A percentile compares a stretch with the other conserved stretches of the same genome.
These are phyloP conservation scores for Ophioninae sp. DNA, from an alignment of 2,888 invertebrate genomes.

Conservation along the genomic window DNA sequence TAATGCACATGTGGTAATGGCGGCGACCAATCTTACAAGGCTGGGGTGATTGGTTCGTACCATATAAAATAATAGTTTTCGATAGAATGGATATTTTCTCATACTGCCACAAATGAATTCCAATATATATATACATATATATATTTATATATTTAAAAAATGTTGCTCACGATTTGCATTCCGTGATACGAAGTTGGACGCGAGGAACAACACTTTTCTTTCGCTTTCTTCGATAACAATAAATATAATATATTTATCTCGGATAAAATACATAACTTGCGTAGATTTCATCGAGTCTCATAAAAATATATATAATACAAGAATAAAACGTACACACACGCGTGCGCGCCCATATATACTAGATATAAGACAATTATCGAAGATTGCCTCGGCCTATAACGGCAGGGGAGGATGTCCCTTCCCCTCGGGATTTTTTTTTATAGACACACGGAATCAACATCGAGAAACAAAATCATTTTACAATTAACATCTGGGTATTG, in stretches of 20 bases:
- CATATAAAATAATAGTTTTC: too few species aligned
- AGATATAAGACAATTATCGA: background rate
- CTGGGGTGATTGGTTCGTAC: too few species aligned
- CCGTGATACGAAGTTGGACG: background rate
- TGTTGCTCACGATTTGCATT: too few species aligned
- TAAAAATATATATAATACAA: constrained; percentile 63
- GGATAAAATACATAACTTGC: constrained; percentile 60
- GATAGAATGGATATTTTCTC: too few species aligned
- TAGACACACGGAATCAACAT: constrained; percentile 30
- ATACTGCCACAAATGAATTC: too few species aligned
- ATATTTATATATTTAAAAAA: too few species aligned
- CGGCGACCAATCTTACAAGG: too few species aligned
- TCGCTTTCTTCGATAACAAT: constrained; percentile 59
- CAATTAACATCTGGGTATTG: background rate
- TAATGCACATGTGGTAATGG: too few species aligned
- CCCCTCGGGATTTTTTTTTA: background rate
- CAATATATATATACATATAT: too few species aligned
- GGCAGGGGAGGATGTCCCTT: background rate
- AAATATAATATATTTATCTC: constrained; percentile 66
- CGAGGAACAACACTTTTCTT: background rate
- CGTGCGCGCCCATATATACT: background rate
- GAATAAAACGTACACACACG: constrained; percentile 39
- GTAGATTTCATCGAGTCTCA: constrained; percentile 51
- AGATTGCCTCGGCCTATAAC: background rate
- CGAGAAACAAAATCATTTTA: constrained; percentile 24